Evolutionary conservation across 2,797 vertebrate genomes (phyloP).

Genomic region (Thamnophis elegans): DNA sequence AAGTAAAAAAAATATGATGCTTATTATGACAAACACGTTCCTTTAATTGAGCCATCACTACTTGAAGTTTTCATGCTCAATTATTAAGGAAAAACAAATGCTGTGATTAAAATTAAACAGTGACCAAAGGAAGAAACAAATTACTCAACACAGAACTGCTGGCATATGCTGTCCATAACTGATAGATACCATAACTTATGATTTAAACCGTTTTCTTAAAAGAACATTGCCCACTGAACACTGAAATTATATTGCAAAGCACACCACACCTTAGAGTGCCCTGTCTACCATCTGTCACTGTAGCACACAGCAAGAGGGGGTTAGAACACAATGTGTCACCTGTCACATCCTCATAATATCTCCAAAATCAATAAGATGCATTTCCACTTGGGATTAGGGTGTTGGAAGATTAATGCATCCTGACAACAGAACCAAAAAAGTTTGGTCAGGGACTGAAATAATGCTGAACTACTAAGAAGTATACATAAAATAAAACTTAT

Average conservation of each 20-base stretch:
- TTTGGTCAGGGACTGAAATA: conserved; percentile 20
- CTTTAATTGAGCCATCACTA: neutral
- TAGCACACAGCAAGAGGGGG: conserved; percentile 23
- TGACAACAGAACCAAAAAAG: conserved; percentile 28
- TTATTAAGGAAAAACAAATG: neutral
- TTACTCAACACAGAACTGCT: neutral
- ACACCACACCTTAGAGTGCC: neutral
- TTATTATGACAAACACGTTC: neutral
- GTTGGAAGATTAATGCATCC: neutral
- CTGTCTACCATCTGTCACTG: conserved; percentile 43
- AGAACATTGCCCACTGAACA: conserved; percentile 27
- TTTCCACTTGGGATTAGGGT: neutral
- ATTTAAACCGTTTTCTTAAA: conserved; percentile 14
- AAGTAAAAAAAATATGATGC: neutral
- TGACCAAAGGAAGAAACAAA: conserved; percentile 7
- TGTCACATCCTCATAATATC: conserved; percentile 59
- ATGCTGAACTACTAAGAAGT: neutral
- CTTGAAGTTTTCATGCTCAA: neutral
- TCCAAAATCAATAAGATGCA: neutral
- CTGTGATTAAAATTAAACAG: conserved; percentile 21
- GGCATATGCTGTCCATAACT: neutral
- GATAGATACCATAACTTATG: neutral
- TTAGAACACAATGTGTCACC: conserved; percentile 34
- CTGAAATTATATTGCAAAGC: neutral
- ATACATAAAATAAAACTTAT: neutral